A percentile compares a stretch with the other conserved stretches of the same genome.
These are phyloP conservation scores for Atlantisia rogersi DNA, from an alignment of 2,113 vertebrate genomes.

Conservation along the genomic window DNA sequence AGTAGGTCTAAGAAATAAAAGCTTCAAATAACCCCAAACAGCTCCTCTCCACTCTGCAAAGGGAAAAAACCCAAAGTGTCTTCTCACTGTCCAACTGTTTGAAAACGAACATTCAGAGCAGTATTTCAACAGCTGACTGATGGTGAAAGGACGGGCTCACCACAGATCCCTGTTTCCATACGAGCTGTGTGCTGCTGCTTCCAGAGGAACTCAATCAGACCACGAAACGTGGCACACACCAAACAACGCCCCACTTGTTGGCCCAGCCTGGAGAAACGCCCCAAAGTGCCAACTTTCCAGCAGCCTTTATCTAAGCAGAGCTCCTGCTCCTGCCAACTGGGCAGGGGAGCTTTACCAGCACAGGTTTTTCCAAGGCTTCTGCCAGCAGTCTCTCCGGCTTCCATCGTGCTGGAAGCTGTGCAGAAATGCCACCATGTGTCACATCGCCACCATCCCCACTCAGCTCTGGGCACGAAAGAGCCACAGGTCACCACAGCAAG, in stretches of 20 bases:
- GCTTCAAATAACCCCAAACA: neutral
- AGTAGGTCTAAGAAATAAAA: neutral
- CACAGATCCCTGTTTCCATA: neutral
- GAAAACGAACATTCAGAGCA: neutral
- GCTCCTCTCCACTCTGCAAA: neutral
- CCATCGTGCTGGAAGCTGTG: fast-evolving
- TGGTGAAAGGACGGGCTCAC: neutral
- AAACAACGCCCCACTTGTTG: neutral
- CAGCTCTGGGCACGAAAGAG: neutral
- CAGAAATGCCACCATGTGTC: fast-evolving
- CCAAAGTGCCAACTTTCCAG: neutral
- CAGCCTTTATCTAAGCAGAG: neutral
- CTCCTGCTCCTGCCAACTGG: neutral
- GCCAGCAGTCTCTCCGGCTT: neutral
- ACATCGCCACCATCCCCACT: fast-evolving
- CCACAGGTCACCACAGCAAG: neutral
- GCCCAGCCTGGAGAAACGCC: neutral
- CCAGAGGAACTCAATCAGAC: neutral
- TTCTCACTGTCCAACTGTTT: neutral
- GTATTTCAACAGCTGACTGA: neutral
- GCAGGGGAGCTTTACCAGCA: neutral
- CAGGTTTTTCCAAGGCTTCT: neutral
- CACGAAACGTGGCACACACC: neutral
- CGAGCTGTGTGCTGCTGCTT: neutral
- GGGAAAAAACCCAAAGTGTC: neutral